phyloP scores from a whole-genome alignment of 2,113 vertebrate species.

The Coturnix japonica region DNA sequence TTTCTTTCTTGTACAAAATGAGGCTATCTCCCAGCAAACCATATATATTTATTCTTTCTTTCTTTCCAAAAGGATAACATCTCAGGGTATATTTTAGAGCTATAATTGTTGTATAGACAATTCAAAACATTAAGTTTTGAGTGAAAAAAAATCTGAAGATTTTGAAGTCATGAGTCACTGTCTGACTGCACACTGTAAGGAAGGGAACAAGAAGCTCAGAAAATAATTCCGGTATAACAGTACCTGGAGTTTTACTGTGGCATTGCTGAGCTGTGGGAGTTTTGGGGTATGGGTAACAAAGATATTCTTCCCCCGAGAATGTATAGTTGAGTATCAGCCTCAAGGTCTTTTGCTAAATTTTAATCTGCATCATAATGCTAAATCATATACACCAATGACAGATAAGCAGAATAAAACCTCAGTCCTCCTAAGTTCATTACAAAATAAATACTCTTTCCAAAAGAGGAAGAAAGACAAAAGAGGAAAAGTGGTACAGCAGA shows the following conservation, averaged over 20 bases:
- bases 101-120: neutral
- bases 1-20: neutral
- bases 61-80: neutral
- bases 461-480: neutral
- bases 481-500: neutral
- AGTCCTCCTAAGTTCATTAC: neutral
- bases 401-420: neutral
- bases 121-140: neutral
- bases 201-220: neutral
- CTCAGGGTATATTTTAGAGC: neutral
- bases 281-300: neutral
- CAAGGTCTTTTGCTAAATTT: neutral
- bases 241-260: neutral
- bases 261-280: neutral
- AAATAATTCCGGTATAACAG: neutral
- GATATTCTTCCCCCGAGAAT: neutral
- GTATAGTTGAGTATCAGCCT: neutral
- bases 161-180: neutral
- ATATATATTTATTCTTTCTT: neutral
- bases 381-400: neutral
- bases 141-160: neutral
- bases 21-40: neutral
- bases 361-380: neutral
- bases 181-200: neutral
- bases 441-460: neutral